These are phyloP conservation scores for Pocillopora meandrina DNA, from an alignment of 92 coral and sea anemone species.

Conservation along the genomic window DNA sequence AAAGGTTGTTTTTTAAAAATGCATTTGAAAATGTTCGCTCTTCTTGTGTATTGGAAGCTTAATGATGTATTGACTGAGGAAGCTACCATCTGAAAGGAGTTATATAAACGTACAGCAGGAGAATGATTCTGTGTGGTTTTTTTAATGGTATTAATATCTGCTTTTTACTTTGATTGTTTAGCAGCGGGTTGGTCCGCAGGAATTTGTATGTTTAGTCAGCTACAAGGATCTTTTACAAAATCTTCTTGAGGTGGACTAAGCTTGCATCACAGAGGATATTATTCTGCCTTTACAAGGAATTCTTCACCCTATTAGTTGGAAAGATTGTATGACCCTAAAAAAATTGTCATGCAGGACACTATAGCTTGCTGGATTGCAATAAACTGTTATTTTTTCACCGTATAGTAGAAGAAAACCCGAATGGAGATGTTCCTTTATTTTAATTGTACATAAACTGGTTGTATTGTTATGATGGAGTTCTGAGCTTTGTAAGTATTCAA, in stretches of 20 bases:
- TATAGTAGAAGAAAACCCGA: not conserved
- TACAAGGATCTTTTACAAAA: constrained; percentile 88
- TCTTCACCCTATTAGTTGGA: not conserved
- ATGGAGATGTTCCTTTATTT: not conserved
- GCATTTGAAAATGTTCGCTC: too few species aligned
- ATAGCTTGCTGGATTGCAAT: too few species aligned
- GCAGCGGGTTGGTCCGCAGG: constrained; percentile 94
- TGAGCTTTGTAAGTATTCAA: not conserved
- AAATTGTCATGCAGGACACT: not conserved
- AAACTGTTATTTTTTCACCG: not conserved
- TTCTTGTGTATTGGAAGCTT: too few species aligned
- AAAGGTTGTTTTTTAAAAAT: too few species aligned
- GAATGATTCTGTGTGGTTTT: too few species aligned
- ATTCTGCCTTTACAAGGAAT: not conserved
- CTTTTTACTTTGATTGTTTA: constrained; percentile 27
- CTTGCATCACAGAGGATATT: not conserved
- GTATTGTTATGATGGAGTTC: constrained; percentile 4
- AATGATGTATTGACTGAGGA: too few species aligned
- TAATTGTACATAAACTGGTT: constrained; percentile 9
- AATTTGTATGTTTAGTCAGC: constrained; percentile 72
- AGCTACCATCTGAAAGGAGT: too few species aligned
- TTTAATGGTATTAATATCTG: not conserved
- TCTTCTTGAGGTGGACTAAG: constrained; percentile 66
- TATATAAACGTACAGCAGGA: too few species aligned
- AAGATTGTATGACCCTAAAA: not conserved